phyloP scores from a whole-genome alignment of 2,888 invertebrate genomes.

The Epinotia brunnichana region DNA sequence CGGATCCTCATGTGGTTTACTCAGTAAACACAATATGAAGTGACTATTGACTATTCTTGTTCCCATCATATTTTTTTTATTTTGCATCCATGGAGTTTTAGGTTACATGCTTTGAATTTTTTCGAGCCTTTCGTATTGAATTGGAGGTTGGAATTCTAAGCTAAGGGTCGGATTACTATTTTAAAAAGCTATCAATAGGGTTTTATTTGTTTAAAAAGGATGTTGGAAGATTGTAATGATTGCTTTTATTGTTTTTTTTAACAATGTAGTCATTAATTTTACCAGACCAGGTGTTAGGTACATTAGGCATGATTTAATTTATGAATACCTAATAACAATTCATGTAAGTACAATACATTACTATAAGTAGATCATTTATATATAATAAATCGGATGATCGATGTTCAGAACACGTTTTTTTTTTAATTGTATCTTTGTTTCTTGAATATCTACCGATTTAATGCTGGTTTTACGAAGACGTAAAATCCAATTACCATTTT shows the following conservation, averaged over 20 bases:
- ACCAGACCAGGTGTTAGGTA: no score
- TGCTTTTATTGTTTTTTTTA: slow-evolving; percentile 1
- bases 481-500: slow-evolving; percentile 16
- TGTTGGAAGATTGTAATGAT: not conserved
- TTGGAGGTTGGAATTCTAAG: slow-evolving; percentile 67
- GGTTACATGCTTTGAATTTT: slow-evolving; percentile 70
- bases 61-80: slow-evolving; percentile 74
- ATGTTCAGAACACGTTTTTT: no score
- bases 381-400: no score
- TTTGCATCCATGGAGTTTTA: slow-evolving; percentile 76
- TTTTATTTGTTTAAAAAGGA: slow-evolving; percentile 35
- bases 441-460: not conserved
- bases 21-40: slow-evolving; percentile 81
- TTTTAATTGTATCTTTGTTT: not conserved
- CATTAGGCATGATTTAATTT: not conserved
- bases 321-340: not conserved
- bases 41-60: slow-evolving; percentile 83
- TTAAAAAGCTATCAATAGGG: slow-evolving; percentile 62
- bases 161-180: slow-evolving; percentile 67
- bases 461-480: slow-evolving; percentile 1
- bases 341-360: no score
- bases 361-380: no score
- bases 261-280: not conserved
- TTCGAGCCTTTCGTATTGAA: slow-evolving; percentile 63
- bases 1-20: slow-evolving; percentile 78